Percentiles rank a stretch among this genome's conserved stretches.
These are phyloP conservation scores for Sinocyclocheilus anophthalmus DNA, from an alignment of 2,113 vertebrate genomes.

Conservation along the genomic window DNA sequence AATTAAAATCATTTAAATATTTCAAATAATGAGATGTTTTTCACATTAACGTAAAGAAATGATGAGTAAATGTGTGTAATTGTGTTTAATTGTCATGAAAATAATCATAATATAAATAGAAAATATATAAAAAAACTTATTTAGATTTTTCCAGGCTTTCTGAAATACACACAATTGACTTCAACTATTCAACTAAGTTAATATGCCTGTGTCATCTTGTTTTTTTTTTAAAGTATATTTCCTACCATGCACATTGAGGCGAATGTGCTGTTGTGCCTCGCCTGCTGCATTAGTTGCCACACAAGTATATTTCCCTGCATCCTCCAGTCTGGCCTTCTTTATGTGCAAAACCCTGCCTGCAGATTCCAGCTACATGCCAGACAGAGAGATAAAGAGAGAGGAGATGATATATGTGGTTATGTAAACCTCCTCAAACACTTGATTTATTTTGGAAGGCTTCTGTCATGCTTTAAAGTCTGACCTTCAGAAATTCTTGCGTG, in stretches of 20 bases:
- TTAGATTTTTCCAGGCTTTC: background rate
- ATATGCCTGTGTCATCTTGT: background rate
- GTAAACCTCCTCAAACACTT: background rate
- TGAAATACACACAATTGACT: background rate
- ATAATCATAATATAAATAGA: background rate
- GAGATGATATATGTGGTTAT: conserved; percentile 10
- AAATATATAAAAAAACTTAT: background rate
- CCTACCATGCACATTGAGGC: conserved; percentile 90
- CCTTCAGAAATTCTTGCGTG: conserved; percentile 82
- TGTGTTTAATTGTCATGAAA: too few relatives aligned
- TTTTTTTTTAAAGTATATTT: background rate
- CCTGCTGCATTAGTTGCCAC: conserved; percentile 94
- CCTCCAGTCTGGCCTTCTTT: conserved; percentile 77
- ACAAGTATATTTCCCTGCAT: conserved; percentile 90
- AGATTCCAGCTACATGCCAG: conserved; percentile 84
- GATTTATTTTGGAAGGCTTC: background rate
- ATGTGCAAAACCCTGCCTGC: conserved; percentile 85
- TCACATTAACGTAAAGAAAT: background rate
- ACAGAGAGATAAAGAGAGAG: conserved; percentile 40
- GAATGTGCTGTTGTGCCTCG: conserved; percentile 85
- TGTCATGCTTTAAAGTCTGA: conserved; percentile 67
- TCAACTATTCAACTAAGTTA: background rate
- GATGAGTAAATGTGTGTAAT: background rate
- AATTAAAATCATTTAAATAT: background rate
- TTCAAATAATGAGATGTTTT: background rate